These are phyloP conservation scores for Drosophila prosaltans DNA, from an alignment of 1,140 invertebrate species.

Conservation along the genomic window DNA sequence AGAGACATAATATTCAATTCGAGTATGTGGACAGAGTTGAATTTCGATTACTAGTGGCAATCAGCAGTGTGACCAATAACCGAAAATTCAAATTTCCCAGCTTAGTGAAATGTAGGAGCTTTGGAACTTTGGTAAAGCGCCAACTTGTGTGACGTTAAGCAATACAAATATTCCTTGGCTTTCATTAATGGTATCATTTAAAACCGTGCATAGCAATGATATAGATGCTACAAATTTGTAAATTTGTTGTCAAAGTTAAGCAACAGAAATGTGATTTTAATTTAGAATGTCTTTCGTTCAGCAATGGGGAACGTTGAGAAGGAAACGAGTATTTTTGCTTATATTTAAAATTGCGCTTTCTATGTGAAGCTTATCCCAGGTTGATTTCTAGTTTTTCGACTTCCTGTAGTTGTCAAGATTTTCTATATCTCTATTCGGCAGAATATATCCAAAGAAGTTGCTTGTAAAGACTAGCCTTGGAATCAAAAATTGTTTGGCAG, in stretches of 20 bases:
- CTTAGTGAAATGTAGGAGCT: neutral
- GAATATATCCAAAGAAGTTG: too few relatives aligned
- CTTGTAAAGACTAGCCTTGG: too few relatives aligned
- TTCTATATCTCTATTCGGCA: neutral
- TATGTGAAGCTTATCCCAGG: too few relatives aligned
- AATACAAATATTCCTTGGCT: neutral
- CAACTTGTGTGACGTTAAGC: neutral
- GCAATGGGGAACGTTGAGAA: neutral
- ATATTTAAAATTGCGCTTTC: too few relatives aligned
- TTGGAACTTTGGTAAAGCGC: neutral
- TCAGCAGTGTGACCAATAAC: neutral
- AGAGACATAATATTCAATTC: slow-evolving; percentile 10
- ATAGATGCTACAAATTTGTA: too few relatives aligned
- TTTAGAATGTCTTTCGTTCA: neutral
- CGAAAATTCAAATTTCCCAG: neutral
- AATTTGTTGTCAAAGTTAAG: too few relatives aligned
- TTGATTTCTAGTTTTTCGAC: too few relatives aligned
- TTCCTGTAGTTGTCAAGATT: neutral
- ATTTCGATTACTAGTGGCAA: slow-evolving; percentile 5
- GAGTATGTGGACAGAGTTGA: slow-evolving; percentile 5
- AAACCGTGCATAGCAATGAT: too few relatives aligned
- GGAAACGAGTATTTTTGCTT: neutral
- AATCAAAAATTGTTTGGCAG: too few relatives aligned
- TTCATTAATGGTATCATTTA: neutral
- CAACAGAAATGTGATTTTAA: too few relatives aligned